Evolutionary conservation across 2,797 vertebrate genomes (phyloP).

Genomic region (Labeo calbasu): DNA sequence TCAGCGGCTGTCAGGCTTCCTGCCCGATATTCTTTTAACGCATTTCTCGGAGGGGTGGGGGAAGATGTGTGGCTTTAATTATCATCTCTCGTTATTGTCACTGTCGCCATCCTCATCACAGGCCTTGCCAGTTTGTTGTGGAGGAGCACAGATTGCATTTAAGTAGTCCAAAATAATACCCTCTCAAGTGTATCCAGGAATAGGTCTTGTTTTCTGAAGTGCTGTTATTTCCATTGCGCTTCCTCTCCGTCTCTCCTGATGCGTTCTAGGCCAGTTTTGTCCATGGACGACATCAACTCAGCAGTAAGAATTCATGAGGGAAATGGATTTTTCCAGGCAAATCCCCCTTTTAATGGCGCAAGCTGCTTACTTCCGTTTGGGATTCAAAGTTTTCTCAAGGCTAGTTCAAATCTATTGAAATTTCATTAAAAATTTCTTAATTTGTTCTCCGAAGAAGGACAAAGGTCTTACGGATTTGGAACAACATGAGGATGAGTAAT

Average conservation of each 20-base stretch:
- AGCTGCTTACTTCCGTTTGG: background rate
- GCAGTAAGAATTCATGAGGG: slow-evolving; percentile 13
- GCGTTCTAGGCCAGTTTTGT: slow-evolving; percentile 30
- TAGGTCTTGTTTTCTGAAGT: slow-evolving; percentile 50
- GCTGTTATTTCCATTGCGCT: slow-evolving; percentile 50
- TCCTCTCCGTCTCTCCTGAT: slow-evolving; percentile 28
- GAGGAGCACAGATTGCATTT: slow-evolving; percentile 45
- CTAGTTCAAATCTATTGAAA: background rate
- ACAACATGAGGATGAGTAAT: too few species aligned
- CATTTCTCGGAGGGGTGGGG: slow-evolving; percentile 24
- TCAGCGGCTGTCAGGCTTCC: slow-evolving; percentile 16
- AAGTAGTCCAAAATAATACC: slow-evolving; percentile 47
- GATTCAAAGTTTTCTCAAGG: background rate
- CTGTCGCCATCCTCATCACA: slow-evolving; percentile 36
- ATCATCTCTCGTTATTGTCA: slow-evolving; percentile 45
- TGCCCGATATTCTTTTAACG: slow-evolving; percentile 26
- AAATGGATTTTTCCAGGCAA: slow-evolving; percentile 26
- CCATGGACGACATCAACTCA: slow-evolving; percentile 14
- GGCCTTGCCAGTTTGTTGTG: slow-evolving; percentile 31
- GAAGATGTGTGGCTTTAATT: slow-evolving; percentile 45
- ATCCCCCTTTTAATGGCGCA: background rate
- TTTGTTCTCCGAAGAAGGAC: too few species aligned
- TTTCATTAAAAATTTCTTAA: too few species aligned
- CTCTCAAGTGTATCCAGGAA: slow-evolving; percentile 46
- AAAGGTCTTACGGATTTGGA: too few species aligned